Percentiles rank a stretch among this genome's conserved stretches.
Conservation (phyloP, 2,113 vertebrate species). For the Coracopsis vasa region DNA sequence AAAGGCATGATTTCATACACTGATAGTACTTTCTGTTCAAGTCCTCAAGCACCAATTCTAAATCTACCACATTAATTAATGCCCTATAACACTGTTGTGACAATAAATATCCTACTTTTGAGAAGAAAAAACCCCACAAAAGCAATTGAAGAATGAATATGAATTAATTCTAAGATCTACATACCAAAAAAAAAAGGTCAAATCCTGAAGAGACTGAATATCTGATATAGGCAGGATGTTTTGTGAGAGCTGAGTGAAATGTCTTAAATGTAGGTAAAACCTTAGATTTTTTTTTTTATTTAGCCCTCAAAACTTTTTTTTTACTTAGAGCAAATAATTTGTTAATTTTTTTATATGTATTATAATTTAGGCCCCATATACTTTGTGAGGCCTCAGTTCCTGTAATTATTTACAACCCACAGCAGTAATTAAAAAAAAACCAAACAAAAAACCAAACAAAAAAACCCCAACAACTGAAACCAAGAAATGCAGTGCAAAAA, state of each 20-base stretch:
- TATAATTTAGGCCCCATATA: fast-evolving
- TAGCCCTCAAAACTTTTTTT: neutral
- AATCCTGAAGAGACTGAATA: neutral
- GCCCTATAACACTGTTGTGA: neutral
- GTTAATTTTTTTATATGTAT: neutral
- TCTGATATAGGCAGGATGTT: neutral
- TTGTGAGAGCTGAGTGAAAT: neutral
- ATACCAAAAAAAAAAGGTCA: neutral
- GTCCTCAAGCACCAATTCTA: neutral
- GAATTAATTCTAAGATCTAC: neutral
- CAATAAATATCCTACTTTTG: neutral
- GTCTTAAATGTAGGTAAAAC: neutral
- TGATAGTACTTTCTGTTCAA: neutral
- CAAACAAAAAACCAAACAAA: neutral
- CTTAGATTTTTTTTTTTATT: neutral
- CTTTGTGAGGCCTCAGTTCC: neutral
- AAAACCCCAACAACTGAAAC: neutral
- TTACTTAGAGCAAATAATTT: neutral
- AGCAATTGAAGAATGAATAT: neutral
- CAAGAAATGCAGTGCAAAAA: neutral
- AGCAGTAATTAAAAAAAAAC: neutral
- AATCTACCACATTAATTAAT: neutral
- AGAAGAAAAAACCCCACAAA: neutral
- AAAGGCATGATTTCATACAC: neutral
- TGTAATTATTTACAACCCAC: neutral